Conservation (phyloP, 2,797 vertebrate species). For the Corythornis leucogaster region DNA sequence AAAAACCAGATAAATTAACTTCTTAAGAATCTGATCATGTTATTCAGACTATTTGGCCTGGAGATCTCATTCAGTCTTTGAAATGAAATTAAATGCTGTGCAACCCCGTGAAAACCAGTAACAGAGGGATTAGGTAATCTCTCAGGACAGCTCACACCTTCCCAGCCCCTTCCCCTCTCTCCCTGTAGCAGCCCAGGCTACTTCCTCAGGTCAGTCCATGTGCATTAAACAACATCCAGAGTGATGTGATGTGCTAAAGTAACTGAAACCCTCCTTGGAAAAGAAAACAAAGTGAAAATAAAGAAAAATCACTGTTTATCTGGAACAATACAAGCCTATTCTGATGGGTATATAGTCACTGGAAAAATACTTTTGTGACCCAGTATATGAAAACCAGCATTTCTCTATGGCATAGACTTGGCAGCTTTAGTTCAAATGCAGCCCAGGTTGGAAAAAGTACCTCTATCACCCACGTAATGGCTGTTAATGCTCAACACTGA, state of each 20-base stretch:
- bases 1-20: conserved; percentile 46
- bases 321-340: neutral
- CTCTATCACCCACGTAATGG: neutral
- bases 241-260: neutral
- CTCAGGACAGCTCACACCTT: neutral
- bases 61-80: conserved; percentile 37
- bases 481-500: neutral
- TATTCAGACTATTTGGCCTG: conserved; percentile 16
- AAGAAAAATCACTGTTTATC: neutral
- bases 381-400: neutral
- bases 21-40: neutral
- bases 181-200: neutral
- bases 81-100: neutral
- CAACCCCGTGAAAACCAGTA: neutral
- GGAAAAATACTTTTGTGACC: neutral
- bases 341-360: neutral
- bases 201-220: neutral
- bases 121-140: conserved; percentile 3
- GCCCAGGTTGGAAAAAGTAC: neutral
- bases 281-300: neutral
- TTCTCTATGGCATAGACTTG: neutral
- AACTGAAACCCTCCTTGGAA: neutral
- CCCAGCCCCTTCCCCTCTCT: neutral
- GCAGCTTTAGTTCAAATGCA: neutral
- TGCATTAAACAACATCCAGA: neutral